phyloP scores from a whole-genome alignment of 2,113 vertebrate genomes.

The Macrotus californicus region DNA sequence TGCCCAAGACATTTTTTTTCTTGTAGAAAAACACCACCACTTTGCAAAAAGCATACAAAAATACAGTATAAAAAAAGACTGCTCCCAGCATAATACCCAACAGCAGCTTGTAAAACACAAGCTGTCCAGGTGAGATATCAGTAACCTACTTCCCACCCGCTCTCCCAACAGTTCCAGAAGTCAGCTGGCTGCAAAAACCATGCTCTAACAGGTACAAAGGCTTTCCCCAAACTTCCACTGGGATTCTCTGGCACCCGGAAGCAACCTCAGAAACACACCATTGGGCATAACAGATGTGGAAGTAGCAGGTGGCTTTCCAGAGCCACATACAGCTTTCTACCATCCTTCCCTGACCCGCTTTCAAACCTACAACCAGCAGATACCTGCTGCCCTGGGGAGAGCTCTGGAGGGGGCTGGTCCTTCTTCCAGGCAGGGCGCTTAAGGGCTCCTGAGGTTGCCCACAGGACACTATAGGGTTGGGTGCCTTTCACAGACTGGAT shows the following conservation, averaged over 20 bases:
- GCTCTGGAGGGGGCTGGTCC: neutral
- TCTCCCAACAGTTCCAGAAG: constrained; percentile 38
- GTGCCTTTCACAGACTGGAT: neutral
- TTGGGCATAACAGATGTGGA: neutral
- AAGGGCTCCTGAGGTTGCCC: neutral
- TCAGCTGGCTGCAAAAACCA: constrained; percentile 40
- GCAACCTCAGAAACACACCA: constrained; percentile 32
- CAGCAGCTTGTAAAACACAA: constrained; percentile 80
- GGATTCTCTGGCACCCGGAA: constrained; percentile 33
- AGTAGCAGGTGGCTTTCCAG: constrained; percentile 31
- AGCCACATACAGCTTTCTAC: neutral
- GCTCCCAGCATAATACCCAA: constrained; percentile 77
- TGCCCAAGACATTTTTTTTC: constrained; percentile 23
- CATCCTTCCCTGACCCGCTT: neutral
- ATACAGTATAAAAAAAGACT: constrained; percentile 80
- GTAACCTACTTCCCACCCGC: constrained; percentile 35
- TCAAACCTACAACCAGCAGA: constrained; percentile 13
- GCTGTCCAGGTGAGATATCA: constrained; percentile 48
- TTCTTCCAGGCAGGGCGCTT: constrained; percentile 13
- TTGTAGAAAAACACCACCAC: constrained; percentile 77
- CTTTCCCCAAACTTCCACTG: constrained; percentile 20
- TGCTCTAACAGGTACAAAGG: constrained; percentile 10
- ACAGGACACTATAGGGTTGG: neutral
- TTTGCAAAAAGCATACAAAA: constrained; percentile 85
- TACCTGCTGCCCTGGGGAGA: constrained; percentile 8